A percentile compares a stretch with the other conserved stretches of the same genome.
phyloP scores from a whole-genome alignment of 2,113 vertebrate genomes.

The Leptocoma aspasia region DNA sequence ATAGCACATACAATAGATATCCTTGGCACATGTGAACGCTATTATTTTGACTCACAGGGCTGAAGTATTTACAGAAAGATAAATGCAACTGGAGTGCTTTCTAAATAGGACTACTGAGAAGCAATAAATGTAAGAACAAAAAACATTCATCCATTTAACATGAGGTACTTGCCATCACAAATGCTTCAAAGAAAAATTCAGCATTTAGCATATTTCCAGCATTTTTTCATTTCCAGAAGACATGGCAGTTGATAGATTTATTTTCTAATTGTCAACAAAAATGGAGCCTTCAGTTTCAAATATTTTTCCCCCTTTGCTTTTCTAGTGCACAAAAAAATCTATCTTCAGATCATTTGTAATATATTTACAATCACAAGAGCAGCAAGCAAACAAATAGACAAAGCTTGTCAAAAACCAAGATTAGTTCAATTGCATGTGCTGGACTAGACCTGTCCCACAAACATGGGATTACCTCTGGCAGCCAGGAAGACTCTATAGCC shows the following conservation, averaged over 20 bases:
- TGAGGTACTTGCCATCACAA: neutral
- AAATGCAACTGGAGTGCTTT: neutral
- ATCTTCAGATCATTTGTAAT: neutral
- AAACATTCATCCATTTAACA: neutral
- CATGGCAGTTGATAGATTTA: neutral
- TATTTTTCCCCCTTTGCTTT: neutral
- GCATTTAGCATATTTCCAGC: neutral
- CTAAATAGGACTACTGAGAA: neutral
- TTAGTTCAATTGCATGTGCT: neutral
- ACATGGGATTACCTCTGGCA: neutral
- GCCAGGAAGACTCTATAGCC: neutral
- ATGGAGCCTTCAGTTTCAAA: neutral
- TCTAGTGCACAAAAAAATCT: neutral
- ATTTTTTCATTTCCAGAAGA: neutral
- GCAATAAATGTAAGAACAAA: slow-evolving; percentile 1
- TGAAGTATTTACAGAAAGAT: neutral
- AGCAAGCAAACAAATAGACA: neutral
- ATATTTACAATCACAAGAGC: neutral
- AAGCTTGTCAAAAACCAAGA: neutral
- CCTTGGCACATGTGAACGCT: neutral
- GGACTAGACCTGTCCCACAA: neutral
- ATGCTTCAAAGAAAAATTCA: neutral
- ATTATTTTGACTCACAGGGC: neutral
- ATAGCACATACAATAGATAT: neutral
- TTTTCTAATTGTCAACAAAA: neutral